Percentiles rank a stretch among this genome's conserved stretches.
Evolutionary conservation across 2,888 invertebrate genomes (phyloP).

Genomic region (Mermis nigrescens): DNA sequence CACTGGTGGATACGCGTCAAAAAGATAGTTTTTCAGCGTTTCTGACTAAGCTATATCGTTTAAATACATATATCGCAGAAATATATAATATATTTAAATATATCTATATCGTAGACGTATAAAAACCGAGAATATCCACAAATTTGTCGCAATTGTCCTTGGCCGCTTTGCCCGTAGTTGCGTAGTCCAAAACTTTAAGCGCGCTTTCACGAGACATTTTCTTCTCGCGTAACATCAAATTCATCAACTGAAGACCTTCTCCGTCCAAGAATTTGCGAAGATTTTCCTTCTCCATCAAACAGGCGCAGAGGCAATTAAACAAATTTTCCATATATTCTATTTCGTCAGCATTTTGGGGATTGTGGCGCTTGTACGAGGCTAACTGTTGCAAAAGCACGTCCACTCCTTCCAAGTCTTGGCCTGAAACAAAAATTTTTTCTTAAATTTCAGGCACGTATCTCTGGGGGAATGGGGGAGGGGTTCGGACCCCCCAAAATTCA

Average conservation of each 20-base stretch:
- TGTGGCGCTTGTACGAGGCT: constrained; percentile 26
- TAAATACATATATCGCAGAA: no score
- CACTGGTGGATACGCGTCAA: no score
- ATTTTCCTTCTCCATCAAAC: constrained; percentile 56
- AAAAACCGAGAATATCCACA: constrained; percentile 74
- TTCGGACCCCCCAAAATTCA: no score
- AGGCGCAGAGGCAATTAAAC: constrained; percentile 82
- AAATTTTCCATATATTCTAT: constrained; percentile 97
- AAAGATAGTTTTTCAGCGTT: no score
- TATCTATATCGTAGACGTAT: no score
- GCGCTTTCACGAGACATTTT: constrained; percentile 88
- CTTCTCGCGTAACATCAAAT: constrained; percentile 90
- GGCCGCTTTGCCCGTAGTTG: constrained; percentile 59
- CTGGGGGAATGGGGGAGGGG: no score
- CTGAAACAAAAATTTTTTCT: no score
- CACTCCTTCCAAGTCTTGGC: constrained; percentile 63
- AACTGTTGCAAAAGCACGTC: constrained; percentile 59
- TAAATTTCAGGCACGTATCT: no score
- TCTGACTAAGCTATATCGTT: not conserved
- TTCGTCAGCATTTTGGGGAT: constrained; percentile 55
- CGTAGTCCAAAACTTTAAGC: constrained; percentile 87
- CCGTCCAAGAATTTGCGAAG: constrained; percentile 77
- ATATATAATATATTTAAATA: constrained; percentile 3
- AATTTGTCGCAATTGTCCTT: constrained; percentile 54
- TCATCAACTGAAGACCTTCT: constrained; percentile 96